Evolutionary conservation across 2,797 vertebrate genomes (phyloP), one percentile per base, ranked within the genome.

Genomic region (Molossus molossus): DNA sequence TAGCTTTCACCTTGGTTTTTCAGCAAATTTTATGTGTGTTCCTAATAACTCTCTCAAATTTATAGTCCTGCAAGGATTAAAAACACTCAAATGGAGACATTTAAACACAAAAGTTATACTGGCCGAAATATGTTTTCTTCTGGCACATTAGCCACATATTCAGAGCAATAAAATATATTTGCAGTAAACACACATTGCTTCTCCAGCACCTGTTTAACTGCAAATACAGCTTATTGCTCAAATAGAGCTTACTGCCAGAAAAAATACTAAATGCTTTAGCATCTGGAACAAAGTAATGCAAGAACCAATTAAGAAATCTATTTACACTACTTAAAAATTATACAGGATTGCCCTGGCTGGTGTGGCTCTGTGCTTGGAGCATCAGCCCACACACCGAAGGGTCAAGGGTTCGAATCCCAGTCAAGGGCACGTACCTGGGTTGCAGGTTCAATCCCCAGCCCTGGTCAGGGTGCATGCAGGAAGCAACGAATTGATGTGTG

Each of bases 251-350:
- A 85, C 55, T 90, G 82, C 77, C 87, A 96, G 57, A 10, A 89
- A 95, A 57, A 93, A 73, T 45, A 87, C 62, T 93, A 80, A 80
- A 58, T 1, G 87, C 58, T 93, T 83, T 95, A 91, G 69, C 77
- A 87, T 86, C 48, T 80, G 75, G 92, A 89, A 96, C 17, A 92
- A 94, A 94, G 45, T 82, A 96, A 91, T 96, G 50, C n/a, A 93
- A 92, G 92, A 88, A 80, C n/a, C 81, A 95, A 94, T 10, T 96
- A 94, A 95, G 48, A 97, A 90, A 96, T 94, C 70, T 95, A 92
- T 93, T 95, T 88, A 84, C 69, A 95, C 37, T 25, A 87, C 29
- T 96, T 90, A 86, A 87, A 89, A 95, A 95, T 81, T 62, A 96
- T 90, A 64, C 9, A 82, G 57, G 70, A 92, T 48, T 60, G 40